Evolutionary conservation across 2,888 invertebrate genomes (phyloP).

Genomic region (Micoletzkya japonica): DNA sequence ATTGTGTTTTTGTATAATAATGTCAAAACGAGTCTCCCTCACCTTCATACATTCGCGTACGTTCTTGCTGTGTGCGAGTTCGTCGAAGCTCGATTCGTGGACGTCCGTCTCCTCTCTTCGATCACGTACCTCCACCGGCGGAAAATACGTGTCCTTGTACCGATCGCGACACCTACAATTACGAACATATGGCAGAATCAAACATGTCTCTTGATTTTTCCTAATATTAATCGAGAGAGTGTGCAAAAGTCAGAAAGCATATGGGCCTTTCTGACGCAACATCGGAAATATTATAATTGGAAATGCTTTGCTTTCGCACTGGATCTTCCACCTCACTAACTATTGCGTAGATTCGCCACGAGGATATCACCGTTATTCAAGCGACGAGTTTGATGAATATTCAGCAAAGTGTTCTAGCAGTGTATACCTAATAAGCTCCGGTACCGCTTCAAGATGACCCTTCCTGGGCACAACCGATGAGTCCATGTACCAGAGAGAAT

Average conservation of each 20-base stretch:
- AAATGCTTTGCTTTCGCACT: no score
- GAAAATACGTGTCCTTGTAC: neutral
- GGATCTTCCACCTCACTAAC: no score
- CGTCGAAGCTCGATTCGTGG: conserved; percentile 16
- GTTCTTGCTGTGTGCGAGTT: conserved; percentile 2
- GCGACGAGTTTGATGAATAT: no score
- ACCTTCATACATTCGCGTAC: conserved; percentile 24
- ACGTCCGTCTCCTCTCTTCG: neutral
- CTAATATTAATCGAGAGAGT: no score
- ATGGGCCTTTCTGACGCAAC: no score
- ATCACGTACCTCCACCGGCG: neutral
- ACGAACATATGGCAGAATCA: no score
- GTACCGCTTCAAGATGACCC: conserved; percentile 9
- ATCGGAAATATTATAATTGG: no score
- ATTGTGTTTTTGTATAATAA: neutral
- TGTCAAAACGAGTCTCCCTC: neutral
- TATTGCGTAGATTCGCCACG: no score
- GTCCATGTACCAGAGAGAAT: conserved; percentile 29
- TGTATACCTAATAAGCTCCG: conserved; percentile 19
- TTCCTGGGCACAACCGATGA: conserved; percentile 14
- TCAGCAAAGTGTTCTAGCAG: no score
- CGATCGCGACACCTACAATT: conserved; percentile 24
- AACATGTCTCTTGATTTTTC: no score
- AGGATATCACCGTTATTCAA: no score
- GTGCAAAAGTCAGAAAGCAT: no score